These are phyloP conservation scores for Megastigmus dorsalis DNA, from an alignment of 2,888 invertebrate species.

Conservation along the genomic window DNA sequence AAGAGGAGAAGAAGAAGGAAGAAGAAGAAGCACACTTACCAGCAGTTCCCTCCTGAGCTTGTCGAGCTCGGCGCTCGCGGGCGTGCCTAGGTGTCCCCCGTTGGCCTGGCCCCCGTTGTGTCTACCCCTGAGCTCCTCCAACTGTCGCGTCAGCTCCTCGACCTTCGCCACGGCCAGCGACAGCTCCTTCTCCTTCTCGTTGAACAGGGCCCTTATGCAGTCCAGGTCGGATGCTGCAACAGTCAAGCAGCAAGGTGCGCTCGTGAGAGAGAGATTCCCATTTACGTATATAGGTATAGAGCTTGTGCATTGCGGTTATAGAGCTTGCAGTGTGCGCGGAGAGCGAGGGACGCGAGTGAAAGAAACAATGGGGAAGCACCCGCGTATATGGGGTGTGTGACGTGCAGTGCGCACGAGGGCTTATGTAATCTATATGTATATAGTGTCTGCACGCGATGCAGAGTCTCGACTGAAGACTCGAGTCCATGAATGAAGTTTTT, in stretches of 20 bases:
- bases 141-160: slow-evolving; percentile 94
- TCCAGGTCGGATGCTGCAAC: slow-evolving; percentile 92
- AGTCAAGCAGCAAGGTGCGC: too few relatives aligned
- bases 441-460: too few relatives aligned
- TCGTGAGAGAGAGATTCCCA: background rate
- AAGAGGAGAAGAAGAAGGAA: too few relatives aligned
- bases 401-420: background rate
- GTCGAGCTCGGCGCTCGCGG: slow-evolving; percentile 91
- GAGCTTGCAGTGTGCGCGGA: too few relatives aligned
- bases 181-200: slow-evolving; percentile 97
- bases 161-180: slow-evolving; percentile 98
- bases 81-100: slow-evolving; percentile 77
- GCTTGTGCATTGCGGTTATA: too few relatives aligned
- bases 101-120: slow-evolving; percentile 76
- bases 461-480: too few relatives aligned
- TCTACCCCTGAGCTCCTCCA: slow-evolving; percentile 88
- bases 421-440: too few relatives aligned
- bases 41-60: slow-evolving; percentile 93
- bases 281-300: too few relatives aligned
- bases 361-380: background rate
- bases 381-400: background rate
- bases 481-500: too few relatives aligned
- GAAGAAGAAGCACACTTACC: too few relatives aligned
- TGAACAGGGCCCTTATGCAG: slow-evolving; percentile 95
- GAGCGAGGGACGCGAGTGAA: too few relatives aligned